Conservation (phyloP, 1,140 invertebrate species). For the Camponotus pennsylvanicus region DNA sequence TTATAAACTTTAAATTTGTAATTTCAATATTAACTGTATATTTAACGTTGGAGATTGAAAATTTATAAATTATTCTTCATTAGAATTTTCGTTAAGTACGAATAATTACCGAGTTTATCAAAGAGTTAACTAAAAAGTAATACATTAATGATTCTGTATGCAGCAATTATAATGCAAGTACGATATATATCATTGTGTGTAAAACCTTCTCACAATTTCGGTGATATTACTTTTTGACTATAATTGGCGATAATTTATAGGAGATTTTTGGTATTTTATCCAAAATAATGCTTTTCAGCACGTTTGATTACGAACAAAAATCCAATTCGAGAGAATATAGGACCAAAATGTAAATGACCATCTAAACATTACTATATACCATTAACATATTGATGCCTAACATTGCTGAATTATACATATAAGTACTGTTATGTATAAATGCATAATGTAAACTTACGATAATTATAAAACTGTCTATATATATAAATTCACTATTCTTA, state of each 20-base stretch:
- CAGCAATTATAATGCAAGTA: not conserved
- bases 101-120: not conserved
- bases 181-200: not conserved
- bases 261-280: not conserved
- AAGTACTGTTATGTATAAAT: not conserved
- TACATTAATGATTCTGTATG: not conserved
- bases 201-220: conserved; percentile 1
- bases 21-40: not conserved
- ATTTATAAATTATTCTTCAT: not conserved
- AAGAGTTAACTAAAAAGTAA: not conserved
- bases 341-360: not conserved
- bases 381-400: not conserved
- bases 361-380: not conserved
- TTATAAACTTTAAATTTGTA: not conserved
- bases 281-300: not conserved
- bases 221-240: not conserved
- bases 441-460: not conserved
- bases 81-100: not conserved
- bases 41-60: not conserved
- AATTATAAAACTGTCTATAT: no score
- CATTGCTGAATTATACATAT: not conserved
- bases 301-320: not conserved
- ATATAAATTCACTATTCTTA: not conserved
- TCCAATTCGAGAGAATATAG: not conserved
- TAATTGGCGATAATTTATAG: not conserved